Evolutionary conservation across 2,113 vertebrate genomes (phyloP), one percentile per base, ranked within the genome.

Genomic region (Abramis brama): DNA sequence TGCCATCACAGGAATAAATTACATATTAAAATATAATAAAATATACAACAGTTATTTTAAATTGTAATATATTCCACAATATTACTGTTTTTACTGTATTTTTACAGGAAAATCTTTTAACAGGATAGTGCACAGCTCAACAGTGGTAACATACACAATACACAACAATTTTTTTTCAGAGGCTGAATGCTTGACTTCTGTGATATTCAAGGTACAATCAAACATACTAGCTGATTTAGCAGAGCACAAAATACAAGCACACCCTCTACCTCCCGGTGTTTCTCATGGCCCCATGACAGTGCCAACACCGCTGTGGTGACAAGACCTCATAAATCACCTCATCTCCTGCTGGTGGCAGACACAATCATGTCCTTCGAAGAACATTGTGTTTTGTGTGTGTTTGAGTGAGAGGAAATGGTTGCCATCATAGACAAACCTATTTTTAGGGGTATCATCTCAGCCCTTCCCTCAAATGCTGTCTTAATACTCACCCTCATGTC

Each of bases 251-350:
- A 36, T 27, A 47, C n/a, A n/a, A 27, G 57, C 76, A 57, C 57
- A 80, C 85, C 75, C 82, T 84, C 68, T 66, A 60, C 68, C 64
- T 47, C 70, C 47, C 15, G 25, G 70, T 81, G 76, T 64, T 88
- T 79, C 66, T 83, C 82, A 23, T 82, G 85, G 66, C 60, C 74
- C 64, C 70, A 70, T 79, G 82, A 88, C 73, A 57, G 71, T 82
- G 78, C 27, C 15, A 73, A 39, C 74, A 62, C 91, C 84, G 82
- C 87, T 43, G 83, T 87, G 79, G 50, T 93, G 93, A 93, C 94
- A 93, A 90, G 25, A 62, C 30, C 92, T 95, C 94, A 94, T 95
- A 94, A 95, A 95, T 95, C 94, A 95, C 91, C 84, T 92, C 92
- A 90, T 93, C 93, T 93, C 94, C 92, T 89, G 90, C 91, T 33